These are phyloP conservation scores for Globodera ellingtonae DNA, from an alignment of 1,140 invertebrate species.

Conservation along the genomic window DNA sequence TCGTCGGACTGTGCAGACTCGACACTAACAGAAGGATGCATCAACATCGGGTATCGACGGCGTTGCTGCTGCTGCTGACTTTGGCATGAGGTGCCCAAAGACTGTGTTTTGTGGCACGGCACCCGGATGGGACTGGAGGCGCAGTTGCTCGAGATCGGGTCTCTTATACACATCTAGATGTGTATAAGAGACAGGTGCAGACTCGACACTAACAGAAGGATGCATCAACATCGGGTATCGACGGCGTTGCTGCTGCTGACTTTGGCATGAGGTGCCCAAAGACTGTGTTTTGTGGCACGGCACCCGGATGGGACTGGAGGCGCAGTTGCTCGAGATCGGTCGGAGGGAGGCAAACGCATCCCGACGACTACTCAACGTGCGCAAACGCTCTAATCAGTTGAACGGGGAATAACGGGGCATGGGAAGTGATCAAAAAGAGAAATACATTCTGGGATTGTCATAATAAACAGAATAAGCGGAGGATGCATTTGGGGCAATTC, in stretches of 20 bases:
- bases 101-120: slow-evolving; percentile 8
- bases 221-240: background rate
- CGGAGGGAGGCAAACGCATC: slow-evolving; percentile 2
- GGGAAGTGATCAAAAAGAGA: background rate
- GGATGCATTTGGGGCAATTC: background rate
- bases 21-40: background rate
- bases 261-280: background rate
- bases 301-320: background rate
- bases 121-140: background rate
- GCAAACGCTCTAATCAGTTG: background rate
- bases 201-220: slow-evolving; percentile 12
- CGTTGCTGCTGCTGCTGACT: background rate
- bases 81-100: background rate
- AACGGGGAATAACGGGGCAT: background rate
- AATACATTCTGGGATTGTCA: too few relatives aligned
- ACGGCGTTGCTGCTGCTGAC: background rate
- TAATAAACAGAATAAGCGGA: background rate
- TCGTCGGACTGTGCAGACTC: slow-evolving; percentile 24
- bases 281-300: slow-evolving; percentile 8
- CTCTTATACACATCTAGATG: too few relatives aligned
- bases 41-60: background rate
- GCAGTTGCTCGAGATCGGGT: too few relatives aligned
- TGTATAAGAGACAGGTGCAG: too few relatives aligned
- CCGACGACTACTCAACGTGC: background rate
- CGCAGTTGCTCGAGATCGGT: background rate